phyloP scores from a whole-genome alignment of 2,113 vertebrate species.

The Tragelaphus imberbis region DNA sequence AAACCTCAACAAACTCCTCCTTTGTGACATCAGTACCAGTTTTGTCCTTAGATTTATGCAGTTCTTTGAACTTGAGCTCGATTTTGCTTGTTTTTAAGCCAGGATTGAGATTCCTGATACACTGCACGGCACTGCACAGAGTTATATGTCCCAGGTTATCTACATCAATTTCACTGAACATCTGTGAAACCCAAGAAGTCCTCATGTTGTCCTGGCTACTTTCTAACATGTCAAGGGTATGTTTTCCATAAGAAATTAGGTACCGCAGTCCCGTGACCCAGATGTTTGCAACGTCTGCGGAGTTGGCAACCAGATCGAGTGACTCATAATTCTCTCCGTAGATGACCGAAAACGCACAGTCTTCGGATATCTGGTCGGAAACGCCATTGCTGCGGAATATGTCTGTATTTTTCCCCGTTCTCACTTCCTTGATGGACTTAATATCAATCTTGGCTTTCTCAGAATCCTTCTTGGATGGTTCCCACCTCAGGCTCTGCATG shows the following conservation, averaged over 20 bases:
- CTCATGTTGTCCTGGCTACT: constrained; percentile 96
- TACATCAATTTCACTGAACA: constrained; percentile 88
- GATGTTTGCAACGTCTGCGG: constrained; percentile 95
- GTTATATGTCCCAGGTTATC: constrained; percentile 85
- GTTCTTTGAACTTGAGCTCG: constrained; percentile 97
- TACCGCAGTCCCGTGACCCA: constrained; percentile 98
- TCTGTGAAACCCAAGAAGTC: constrained; percentile 94
- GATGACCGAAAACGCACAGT: constrained; percentile 95
- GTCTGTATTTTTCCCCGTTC: constrained; percentile 97
- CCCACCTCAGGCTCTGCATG: constrained; percentile 97
- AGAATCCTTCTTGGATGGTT: constrained; percentile 97
- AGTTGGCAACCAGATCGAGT: constrained; percentile 96
- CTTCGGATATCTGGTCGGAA: constrained; percentile 98
- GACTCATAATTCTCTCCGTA: constrained; percentile 98
- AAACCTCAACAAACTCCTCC: constrained; percentile 98
- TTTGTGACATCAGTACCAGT: constrained; percentile 85
- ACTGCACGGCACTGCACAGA: constrained; percentile 90
- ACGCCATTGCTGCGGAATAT: constrained; percentile 97
- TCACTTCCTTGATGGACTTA: constrained; percentile 96
- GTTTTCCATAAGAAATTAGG: constrained; percentile 96
- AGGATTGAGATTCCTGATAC: constrained; percentile 92
- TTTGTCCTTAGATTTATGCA: constrained; percentile 95
- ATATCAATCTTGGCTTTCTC: constrained; percentile 98
- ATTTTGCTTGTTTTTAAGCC: constrained; percentile 96
- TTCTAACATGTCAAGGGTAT: constrained; percentile 95